Conservation (phyloP, 2,113 vertebrate genomes). For the Seriola aureovittata region DNA sequence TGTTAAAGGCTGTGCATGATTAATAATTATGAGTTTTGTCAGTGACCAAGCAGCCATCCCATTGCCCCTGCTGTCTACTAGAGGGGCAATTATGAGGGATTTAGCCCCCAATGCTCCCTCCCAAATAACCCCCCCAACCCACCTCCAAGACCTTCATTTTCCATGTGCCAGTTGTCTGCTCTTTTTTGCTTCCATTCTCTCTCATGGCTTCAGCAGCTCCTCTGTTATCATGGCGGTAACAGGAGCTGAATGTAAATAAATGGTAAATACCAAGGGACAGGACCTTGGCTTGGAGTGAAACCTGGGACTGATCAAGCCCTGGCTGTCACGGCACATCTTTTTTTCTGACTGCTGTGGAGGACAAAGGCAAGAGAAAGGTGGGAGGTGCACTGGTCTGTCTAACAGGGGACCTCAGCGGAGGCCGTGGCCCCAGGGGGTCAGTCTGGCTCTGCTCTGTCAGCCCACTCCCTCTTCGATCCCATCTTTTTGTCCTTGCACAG, state of each 20-base stretch:
- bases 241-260: slow-evolving; percentile 51
- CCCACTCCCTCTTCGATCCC: slow-evolving; percentile 7
- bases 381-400: slow-evolving; percentile 53
- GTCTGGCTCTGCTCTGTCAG: slow-evolving; percentile 4
- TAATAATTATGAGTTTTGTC: slow-evolving; percentile 73
- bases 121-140: not conserved
- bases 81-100: slow-evolving; percentile 64
- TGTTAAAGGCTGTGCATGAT: slow-evolving; percentile 64
- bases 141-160: slow-evolving; percentile 22
- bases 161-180: slow-evolving; percentile 26
- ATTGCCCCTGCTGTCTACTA: slow-evolving; percentile 65
- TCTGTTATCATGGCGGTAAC: slow-evolving; percentile 48
- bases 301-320: slow-evolving; percentile 37
- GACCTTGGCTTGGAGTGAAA: slow-evolving; percentile 44
- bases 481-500: slow-evolving; percentile 15
- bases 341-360: slow-evolving; percentile 37
- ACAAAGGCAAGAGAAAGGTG: slow-evolving; percentile 69
- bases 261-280: slow-evolving; percentile 43
- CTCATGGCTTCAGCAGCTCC: slow-evolving; percentile 6
- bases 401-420: slow-evolving; percentile 17
- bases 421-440: slow-evolving; percentile 44
- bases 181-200: not conserved
- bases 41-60: slow-evolving; percentile 50
- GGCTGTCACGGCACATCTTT: slow-evolving; percentile 47
- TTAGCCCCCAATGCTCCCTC: slow-evolving; percentile 25